phyloP scores from a whole-genome alignment of 2,797 vertebrate genomes.

The Pipistrellus kuhlii region DNA sequence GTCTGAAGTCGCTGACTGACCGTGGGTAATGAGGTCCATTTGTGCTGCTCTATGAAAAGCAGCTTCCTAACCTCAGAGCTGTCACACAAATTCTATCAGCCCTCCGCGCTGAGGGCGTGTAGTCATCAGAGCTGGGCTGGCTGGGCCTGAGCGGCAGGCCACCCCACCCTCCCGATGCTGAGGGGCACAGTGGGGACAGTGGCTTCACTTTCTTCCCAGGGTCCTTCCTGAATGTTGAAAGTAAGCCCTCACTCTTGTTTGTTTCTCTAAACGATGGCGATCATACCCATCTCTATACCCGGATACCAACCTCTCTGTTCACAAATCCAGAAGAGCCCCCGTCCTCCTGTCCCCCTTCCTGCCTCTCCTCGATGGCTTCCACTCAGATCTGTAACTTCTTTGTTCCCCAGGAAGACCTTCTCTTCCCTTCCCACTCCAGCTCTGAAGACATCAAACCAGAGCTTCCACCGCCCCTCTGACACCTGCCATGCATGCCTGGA shows the following conservation, averaged over 20 bases:
- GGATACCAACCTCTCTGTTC: background rate
- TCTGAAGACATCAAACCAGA: background rate
- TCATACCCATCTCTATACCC: background rate
- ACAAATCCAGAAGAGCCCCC: background rate
- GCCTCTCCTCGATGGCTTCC: background rate
- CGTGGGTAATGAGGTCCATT: background rate
- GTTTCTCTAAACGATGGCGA: background rate
- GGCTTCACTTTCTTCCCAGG: background rate
- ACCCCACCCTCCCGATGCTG: background rate
- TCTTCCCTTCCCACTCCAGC: background rate
- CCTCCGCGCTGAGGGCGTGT: background rate
- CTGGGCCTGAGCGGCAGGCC: background rate
- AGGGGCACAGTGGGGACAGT: background rate
- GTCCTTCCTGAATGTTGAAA: background rate
- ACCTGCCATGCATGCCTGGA: background rate
- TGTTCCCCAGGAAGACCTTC: background rate
- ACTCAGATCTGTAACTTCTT: background rate
- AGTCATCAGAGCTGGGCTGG: background rate
- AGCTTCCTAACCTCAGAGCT: slow-evolving; percentile 15
- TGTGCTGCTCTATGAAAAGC: slow-evolving; percentile 11
- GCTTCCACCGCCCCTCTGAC: background rate
- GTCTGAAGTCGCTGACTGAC: background rate
- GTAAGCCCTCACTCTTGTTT: background rate
- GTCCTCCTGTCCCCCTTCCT: background rate
- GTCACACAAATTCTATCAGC: background rate